Conservation (phyloP, 2,113 vertebrate genomes). For the Atrichornis clamosus region DNA sequence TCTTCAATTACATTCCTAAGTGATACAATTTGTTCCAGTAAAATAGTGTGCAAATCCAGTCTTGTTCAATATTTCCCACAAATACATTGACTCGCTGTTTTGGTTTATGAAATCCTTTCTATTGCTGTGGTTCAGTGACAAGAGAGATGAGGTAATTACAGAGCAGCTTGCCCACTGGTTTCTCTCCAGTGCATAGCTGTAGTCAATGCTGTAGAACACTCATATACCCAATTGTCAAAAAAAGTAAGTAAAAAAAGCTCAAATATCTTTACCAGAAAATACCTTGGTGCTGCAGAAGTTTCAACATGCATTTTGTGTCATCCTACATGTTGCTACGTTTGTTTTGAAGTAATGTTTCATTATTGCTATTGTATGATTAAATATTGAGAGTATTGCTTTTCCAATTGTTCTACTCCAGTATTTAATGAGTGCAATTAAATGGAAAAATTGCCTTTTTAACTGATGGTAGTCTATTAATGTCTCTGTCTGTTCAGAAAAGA, state of each 20-base stretch:
- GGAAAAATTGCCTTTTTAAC: conserved; percentile 84
- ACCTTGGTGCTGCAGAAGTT: conserved; percentile 32
- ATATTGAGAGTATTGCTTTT: conserved; percentile 84
- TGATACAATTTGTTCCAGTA: conserved; percentile 31
- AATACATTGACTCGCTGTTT: background rate
- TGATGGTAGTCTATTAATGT: conserved; percentile 84
- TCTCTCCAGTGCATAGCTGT: background rate
- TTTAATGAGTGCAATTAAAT: conserved; percentile 88
- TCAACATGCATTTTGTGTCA: conserved; percentile 42
- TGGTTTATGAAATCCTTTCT: background rate
- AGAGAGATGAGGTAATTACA: background rate
- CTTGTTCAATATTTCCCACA: conserved; percentile 27
- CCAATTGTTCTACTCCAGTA: conserved; percentile 79
- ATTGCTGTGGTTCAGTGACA: background rate
- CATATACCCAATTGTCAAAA: background rate
- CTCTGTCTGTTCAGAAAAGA: conserved; percentile 77
- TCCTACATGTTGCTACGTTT: conserved; percentile 60
- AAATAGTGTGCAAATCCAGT: conserved; percentile 20
- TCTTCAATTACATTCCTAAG: conserved; percentile 24
- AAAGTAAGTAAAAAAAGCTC: conserved; percentile 11
- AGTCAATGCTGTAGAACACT: background rate
- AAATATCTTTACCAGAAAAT: background rate
- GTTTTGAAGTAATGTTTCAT: conserved; percentile 75
- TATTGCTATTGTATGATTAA: conserved; percentile 78
- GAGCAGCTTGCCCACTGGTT: background rate